A percentile compares a stretch with the other conserved stretches of the same genome.
Conservation (phyloP, 2,797 vertebrate species). For the Sebastes goodei region DNA sequence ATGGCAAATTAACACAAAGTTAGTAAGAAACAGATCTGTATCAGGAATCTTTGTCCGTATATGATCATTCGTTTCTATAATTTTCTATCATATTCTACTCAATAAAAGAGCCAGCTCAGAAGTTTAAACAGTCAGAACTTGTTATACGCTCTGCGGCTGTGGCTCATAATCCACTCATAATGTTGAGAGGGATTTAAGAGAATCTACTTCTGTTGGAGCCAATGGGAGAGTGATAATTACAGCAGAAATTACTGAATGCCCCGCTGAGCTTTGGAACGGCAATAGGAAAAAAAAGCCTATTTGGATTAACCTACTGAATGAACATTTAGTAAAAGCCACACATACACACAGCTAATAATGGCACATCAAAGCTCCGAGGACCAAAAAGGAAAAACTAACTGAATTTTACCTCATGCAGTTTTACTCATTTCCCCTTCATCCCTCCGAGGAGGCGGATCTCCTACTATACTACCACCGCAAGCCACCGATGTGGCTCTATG, state of each 20-base stretch:
- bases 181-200: conserved; percentile 70
- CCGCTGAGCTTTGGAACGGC: conserved; percentile 51
- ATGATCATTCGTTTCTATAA: conserved; percentile 9
- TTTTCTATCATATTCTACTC: neutral
- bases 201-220: conserved; percentile 67
- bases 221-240: conserved; percentile 70
- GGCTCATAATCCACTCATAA: conserved; percentile 70
- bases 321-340: conserved; percentile 65
- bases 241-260: conserved; percentile 70
- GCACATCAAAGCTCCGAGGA: conserved; percentile 57
- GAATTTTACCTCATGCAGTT: conserved; percentile 33
- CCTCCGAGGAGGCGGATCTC: neutral
- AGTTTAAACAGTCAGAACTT: conserved; percentile 52
- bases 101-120: conserved; percentile 34
- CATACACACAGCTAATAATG: conserved; percentile 65
- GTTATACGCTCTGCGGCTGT: conserved; percentile 41
- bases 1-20: neutral
- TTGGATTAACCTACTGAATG: conserved; percentile 69
- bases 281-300: conserved; percentile 31
- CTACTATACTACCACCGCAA: neutral
- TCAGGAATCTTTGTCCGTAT: too few species aligned
- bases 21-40: neutral
- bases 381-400: conserved; percentile 23
- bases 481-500: neutral
- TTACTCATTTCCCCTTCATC: conserved; percentile 20